Evolutionary conservation across 2,888 invertebrate species (phyloP), one percentile per base, ranked within the genome.

Genomic region (Chrysolina haemoptera): DNA sequence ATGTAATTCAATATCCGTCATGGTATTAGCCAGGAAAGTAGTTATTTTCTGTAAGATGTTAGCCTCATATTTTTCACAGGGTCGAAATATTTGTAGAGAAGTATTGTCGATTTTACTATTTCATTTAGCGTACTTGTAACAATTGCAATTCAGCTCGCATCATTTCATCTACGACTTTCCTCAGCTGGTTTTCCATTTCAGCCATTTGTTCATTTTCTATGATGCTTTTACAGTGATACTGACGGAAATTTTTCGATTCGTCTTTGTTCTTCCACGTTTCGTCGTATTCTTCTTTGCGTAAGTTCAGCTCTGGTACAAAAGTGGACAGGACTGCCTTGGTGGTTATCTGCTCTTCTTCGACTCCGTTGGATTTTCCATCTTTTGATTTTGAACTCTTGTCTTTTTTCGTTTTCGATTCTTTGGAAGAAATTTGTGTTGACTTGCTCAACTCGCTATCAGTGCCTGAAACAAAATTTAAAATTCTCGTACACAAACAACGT

Each of bases 211-310:
- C 95, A 74, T 92, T 90, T 83, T 94, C 93, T 80, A 98, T 94
- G 89, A 98, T 94, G 74, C 96, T 94, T 69, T 91, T 90, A 84
- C 97, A 95, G 81, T 94, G 93, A 27, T 91, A 90, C 86, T 98
- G 97, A 66, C 91, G 89, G 0, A 92, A 90, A 87, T 96, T 95
- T 1, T 90, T 89, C 0, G 90, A 88, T 83, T 97, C 96, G 80
- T 96, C 94, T 85, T 93, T 94, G 70, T 92, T 91, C 81, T 92
- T 93, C 98, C 98, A 98, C 27, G 94, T 90, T 76, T 94, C 96
- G 85, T 94, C 93, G 84, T 93, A 94, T 82, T 95, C 95, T 84
- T 94, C 92, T 87, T 94, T 94, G 53, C 92, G 91, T 40, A 91
- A 89, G 18, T 93, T 90, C 69, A 96, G 90, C 77, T 94, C 93